Base-by-base conservation (phyloP, 2,888 invertebrate species). In the Archips xylosteana region DNA sequence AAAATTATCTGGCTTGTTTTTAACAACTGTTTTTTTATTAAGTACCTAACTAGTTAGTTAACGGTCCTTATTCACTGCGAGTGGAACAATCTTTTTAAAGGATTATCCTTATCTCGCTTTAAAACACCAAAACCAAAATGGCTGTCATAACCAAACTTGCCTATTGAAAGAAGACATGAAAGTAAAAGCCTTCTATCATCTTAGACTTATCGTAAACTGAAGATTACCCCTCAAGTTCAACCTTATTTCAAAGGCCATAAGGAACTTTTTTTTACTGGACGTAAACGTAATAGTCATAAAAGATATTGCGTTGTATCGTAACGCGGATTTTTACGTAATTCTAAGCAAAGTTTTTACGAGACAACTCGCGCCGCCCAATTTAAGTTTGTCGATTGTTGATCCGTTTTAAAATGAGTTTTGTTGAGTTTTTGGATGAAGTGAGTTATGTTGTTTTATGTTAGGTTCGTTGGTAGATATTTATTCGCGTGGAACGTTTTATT, bases 251-350 rank as follows among this genome's bases (percentile, higher is more conserved):
- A 15, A 51, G 23, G 9, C 1, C 32, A 4, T 3, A 74, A 74
- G 49, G 65, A 42, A 60, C 69, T 60, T 15, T 23, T 63, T 68
- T 51, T 64, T 57, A 73, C 68, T 68, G 39, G 15, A 64, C 63
- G 49, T 66, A 66, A 85, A 80, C 71, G 80, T 79, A 74, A 79
- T 81, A 80, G 81, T 77, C 80, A 81, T 82, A 83, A 82, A 84
- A 81, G 82, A 83, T 85, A 84, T 84, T 81, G 80, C 81, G 79
- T 76, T 82, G 82, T 82, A 83, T 84, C 85, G 82, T 87, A 86
- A 87, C 85, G 82, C 79, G 80, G 79, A 83, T 83, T 87, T 88
- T 86, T 85, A 87, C 85, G 84, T 85, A 84, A 85, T 85, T 86
- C 84, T 83, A 83, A 85, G 84, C 78, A 83, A 80, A 79, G 72